phyloP scores from a whole-genome alignment of 2,113 vertebrate genomes.

The Cephalopterus ornatus region DNA sequence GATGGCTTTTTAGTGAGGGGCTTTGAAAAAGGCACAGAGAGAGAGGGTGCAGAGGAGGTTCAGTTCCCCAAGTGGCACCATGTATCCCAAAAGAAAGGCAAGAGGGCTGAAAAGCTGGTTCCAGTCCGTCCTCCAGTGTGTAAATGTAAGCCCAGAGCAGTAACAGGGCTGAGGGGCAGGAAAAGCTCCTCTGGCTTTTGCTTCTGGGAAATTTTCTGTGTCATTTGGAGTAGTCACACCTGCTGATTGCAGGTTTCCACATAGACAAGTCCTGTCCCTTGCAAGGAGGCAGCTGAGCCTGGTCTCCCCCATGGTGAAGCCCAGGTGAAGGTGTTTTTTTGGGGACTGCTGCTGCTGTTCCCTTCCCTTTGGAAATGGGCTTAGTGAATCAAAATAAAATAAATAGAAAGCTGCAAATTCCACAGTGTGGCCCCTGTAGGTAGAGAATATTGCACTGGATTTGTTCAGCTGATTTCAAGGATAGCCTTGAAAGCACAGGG shows the following conservation, averaged over 20 bases:
- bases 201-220: neutral
- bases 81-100: neutral
- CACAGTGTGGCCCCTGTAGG: neutral
- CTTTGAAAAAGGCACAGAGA: neutral
- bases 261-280: no score
- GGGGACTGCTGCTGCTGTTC: neutral
- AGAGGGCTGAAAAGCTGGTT: neutral
- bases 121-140: neutral
- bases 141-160: neutral
- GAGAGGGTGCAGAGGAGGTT: neutral
- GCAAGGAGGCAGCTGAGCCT: neutral
- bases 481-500: neutral
- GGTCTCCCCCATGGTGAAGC: neutral
- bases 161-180: neutral
- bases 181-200: neutral
- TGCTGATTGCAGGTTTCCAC: accelerated
- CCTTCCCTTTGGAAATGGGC: neutral
- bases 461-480: neutral
- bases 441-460: neutral
- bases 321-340: neutral
- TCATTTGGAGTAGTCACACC: neutral
- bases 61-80: accelerated
- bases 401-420: neutral
- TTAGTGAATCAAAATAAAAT: neutral
- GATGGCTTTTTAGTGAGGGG: neutral